Percentiles rank a stretch among this genome's conserved stretches.
Evolutionary conservation across 2,888 invertebrate genomes (phyloP).

Genomic region (Callimorpha dominula): DNA sequence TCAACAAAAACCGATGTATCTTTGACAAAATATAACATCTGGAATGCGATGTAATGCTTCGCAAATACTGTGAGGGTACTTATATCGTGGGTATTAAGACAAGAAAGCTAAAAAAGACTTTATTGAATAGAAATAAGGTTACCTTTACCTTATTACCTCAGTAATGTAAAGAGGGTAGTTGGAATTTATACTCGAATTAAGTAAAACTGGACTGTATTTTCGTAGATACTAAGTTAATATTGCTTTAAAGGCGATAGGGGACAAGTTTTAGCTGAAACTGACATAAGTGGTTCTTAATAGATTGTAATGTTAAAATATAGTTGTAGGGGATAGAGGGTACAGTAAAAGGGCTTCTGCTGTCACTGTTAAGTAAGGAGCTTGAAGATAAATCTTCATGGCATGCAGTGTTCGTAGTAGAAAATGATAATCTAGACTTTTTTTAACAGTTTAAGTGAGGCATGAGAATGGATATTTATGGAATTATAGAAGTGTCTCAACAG

Average conservation of each 20-base stretch:
- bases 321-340: slow-evolving; percentile 23
- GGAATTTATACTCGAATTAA: background rate
- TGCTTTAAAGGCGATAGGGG: background rate
- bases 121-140: background rate
- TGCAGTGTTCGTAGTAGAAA: background rate
- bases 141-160: slow-evolving; percentile 1
- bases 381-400: slow-evolving; percentile 3
- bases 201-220: slow-evolving; percentile 14
- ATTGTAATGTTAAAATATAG: slow-evolving; percentile 36
- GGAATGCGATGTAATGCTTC: slow-evolving; percentile 74
- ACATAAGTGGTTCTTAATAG: slow-evolving; percentile 45
- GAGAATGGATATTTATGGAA: too few relatives aligned
- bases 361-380: slow-evolving; percentile 10
- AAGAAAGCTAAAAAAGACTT: slow-evolving; percentile 10
- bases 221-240: background rate
- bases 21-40: slow-evolving; percentile 59
- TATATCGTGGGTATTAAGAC: slow-evolving; percentile 29
- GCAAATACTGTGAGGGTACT: slow-evolving; percentile 62
- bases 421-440: too few relatives aligned
- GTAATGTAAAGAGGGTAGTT: background rate
- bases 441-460: too few relatives aligned
- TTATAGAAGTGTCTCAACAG: too few relatives aligned
- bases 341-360: slow-evolving; percentile 4
- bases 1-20: slow-evolving; percentile 14
- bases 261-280: slow-evolving; percentile 37